Conservation (phyloP, 2,113 vertebrate species). For the Nymphicus hollandicus region DNA sequence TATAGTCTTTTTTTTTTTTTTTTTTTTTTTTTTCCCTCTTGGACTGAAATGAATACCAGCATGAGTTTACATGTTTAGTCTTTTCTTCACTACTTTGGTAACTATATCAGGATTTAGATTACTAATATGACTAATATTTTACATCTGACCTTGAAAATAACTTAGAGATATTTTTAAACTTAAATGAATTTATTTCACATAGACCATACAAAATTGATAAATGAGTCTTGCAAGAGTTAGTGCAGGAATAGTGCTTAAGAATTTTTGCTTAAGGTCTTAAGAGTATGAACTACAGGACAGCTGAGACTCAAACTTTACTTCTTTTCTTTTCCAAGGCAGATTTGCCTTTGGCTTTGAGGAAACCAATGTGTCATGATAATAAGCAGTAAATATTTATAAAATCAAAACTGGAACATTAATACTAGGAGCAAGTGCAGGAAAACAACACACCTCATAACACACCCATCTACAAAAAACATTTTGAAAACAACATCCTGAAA, state of each 20-base stretch:
- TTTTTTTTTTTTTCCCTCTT: neutral
- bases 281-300: neutral
- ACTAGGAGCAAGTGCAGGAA: neutral
- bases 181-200: neutral
- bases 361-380: neutral
- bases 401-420: neutral
- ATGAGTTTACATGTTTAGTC: neutral
- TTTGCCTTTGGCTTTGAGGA: neutral
- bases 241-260: neutral
- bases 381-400: neutral
- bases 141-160: neutral
- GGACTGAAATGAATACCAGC: neutral
- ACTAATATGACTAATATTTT: neutral
- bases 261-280: neutral
- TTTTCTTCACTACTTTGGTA: neutral
- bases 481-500: neutral
- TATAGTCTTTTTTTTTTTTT: no score
- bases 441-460: neutral
- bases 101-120: neutral
- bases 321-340: neutral
- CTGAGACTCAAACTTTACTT: neutral
- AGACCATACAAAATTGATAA: neutral
- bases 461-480: neutral
- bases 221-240: neutral
- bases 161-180: neutral